These are phyloP conservation scores for Ciconia nigra DNA, from an alignment of 2,797 vertebrate genomes.

Conservation along the genomic window DNA sequence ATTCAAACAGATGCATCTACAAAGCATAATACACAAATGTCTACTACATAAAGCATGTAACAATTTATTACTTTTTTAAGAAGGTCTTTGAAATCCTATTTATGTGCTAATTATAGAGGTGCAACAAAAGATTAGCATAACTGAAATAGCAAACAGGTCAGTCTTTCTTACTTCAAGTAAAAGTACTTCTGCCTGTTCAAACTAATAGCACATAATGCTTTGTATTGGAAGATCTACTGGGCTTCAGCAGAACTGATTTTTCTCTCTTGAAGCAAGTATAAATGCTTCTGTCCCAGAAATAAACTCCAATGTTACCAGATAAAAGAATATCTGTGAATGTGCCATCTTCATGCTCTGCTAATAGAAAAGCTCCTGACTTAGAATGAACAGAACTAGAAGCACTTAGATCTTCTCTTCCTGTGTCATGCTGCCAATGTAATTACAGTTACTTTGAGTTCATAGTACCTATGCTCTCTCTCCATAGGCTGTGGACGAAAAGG, in stretches of 20 bases:
- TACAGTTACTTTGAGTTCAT: neutral
- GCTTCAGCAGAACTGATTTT: neutral
- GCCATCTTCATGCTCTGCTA: neutral
- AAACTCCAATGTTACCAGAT: neutral
- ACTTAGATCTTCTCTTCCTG: neutral
- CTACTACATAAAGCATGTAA: neutral
- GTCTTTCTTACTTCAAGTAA: neutral
- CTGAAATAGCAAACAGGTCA: neutral
- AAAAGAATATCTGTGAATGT: neutral
- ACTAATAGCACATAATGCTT: neutral
- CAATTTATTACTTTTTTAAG: neutral
- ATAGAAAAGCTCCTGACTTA: neutral
- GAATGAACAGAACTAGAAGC: neutral
- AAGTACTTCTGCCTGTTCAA: neutral
- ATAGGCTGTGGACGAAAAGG: neutral
- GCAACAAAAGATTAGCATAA: neutral
- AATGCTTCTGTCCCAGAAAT: neutral
- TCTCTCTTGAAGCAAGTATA: neutral
- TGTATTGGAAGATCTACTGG: neutral
- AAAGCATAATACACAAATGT: neutral
- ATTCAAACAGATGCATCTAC: neutral
- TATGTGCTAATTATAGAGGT: neutral
- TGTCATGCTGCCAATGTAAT: neutral
- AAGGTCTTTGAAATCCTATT: neutral
- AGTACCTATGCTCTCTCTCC: neutral